These are phyloP conservation scores for Lutra lutra DNA, from an alignment of 2,797 vertebrate species.

Conservation along the genomic window DNA sequence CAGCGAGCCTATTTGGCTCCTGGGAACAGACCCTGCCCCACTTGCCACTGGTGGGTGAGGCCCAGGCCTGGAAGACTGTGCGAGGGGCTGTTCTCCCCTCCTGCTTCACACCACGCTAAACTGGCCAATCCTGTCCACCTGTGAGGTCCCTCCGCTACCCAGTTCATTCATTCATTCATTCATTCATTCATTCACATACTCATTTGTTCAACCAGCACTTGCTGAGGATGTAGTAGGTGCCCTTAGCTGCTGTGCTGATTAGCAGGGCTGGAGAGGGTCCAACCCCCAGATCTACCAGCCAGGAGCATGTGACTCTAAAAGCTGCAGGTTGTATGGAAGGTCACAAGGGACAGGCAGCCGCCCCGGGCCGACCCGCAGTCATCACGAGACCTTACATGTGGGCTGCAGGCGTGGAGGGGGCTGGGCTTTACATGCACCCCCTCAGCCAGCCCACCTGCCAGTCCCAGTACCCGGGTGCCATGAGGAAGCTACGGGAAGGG, in stretches of 20 bases:
- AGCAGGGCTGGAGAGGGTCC: too few relatives aligned
- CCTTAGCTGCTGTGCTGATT: background rate
- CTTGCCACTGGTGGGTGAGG: background rate
- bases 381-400: accelerated
- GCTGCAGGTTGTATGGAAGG: background rate
- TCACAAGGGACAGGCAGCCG: background rate
- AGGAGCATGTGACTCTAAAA: background rate
- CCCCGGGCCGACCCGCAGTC: background rate
- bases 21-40: background rate
- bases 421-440: background rate
- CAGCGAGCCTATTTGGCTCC: background rate
- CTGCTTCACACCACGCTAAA: background rate
- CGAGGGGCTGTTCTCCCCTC: background rate
- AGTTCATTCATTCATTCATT: background rate
- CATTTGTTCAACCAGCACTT: background rate
- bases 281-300: background rate
- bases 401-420: background rate
- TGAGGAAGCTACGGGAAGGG: background rate
- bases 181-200: background rate
- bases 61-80: background rate
- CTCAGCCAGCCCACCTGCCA: background rate
- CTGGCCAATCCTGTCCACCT: accelerated
- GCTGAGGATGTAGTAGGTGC: background rate
- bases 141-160: background rate
- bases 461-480: background rate